These are phyloP conservation scores for Clanis bilineata DNA, from an alignment of 2,888 invertebrate species.

Conservation along the genomic window DNA sequence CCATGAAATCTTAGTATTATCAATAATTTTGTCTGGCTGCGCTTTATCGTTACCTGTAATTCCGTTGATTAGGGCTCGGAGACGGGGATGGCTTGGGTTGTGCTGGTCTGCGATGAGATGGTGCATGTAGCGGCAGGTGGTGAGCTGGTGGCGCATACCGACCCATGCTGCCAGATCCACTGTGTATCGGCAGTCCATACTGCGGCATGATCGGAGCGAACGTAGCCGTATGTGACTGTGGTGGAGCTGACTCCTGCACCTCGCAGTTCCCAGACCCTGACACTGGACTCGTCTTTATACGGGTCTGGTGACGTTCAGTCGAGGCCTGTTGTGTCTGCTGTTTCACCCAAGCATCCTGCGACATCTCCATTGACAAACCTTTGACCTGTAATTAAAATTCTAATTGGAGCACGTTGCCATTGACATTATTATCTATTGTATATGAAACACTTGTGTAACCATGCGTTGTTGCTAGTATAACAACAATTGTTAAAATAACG, in stretches of 20 bases:
- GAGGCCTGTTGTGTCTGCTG: constrained; percentile 70
- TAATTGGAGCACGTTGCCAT: neutral
- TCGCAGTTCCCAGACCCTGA: constrained; percentile 72
- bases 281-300: constrained; percentile 74
- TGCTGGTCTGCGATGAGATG: constrained; percentile 68
- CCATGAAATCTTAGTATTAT: no score
- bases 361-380: constrained; percentile 79
- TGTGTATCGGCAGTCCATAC: constrained; percentile 67
- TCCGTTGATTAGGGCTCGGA: constrained; percentile 80
- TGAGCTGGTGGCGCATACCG: constrained; percentile 76
- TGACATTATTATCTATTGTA: constrained; percentile 12
- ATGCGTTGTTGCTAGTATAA: neutral
- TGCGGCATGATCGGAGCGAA: constrained; percentile 73
- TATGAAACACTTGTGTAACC: constrained; percentile 15
- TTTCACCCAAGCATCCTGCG: constrained; percentile 76
- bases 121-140: constrained; percentile 83
- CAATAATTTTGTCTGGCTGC: no score
- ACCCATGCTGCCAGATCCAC: constrained; percentile 66
- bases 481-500: constrained; percentile 8
- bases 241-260: constrained; percentile 83
- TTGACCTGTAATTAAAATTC: constrained; percentile 62
- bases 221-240: constrained; percentile 63
- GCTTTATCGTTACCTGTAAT: constrained; percentile 66
- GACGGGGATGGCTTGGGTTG: constrained; percentile 78
- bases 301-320: constrained; percentile 68